These are phyloP conservation scores for Cromileptes altivelis DNA, from an alignment of 2,113 vertebrate species.

Conservation along the genomic window DNA sequence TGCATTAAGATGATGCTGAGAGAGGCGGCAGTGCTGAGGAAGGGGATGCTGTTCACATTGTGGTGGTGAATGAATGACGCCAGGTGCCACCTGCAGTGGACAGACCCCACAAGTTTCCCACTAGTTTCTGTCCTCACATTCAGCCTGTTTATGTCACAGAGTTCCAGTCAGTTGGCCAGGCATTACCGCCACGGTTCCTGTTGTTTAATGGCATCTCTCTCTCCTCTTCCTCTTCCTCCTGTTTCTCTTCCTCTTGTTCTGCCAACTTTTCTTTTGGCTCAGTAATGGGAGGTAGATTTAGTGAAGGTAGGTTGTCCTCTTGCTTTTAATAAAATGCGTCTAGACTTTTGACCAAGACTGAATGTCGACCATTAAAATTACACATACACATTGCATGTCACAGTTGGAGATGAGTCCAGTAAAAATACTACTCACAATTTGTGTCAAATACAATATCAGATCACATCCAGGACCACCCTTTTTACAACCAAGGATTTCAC, in stretches of 20 bases:
- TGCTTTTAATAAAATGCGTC: neutral
- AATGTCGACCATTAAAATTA: neutral
- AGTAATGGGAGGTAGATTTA: neutral
- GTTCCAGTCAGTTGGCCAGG: constrained; percentile 26
- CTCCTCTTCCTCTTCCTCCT: constrained; percentile 3
- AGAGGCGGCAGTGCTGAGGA: constrained; percentile 23
- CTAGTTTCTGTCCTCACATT: constrained; percentile 30
- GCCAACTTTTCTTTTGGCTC: constrained; percentile 13
- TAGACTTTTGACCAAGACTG: neutral
- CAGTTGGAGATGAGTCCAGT: too few relatives aligned
- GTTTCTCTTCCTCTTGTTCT: constrained; percentile 30
- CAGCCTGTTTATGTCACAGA: constrained; percentile 20
- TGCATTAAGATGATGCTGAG: constrained; percentile 8
- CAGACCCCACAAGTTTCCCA: constrained; percentile 32
- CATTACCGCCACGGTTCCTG: constrained; percentile 26
- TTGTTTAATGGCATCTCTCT: constrained; percentile 25
- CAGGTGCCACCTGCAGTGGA: constrained; percentile 39
- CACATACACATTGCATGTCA: too few relatives aligned
- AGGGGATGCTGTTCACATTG: constrained; percentile 33
- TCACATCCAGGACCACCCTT: too few relatives aligned
- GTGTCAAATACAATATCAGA: too few relatives aligned
- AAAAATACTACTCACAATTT: too few relatives aligned
- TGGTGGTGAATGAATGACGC: constrained; percentile 45
- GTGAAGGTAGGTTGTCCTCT: neutral
- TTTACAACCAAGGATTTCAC: neutral